A percentile compares a stretch with the other conserved stretches of the same genome.
phyloP scores from a whole-genome alignment of 2,888 invertebrate species.

The Macropis europaea region DNA sequence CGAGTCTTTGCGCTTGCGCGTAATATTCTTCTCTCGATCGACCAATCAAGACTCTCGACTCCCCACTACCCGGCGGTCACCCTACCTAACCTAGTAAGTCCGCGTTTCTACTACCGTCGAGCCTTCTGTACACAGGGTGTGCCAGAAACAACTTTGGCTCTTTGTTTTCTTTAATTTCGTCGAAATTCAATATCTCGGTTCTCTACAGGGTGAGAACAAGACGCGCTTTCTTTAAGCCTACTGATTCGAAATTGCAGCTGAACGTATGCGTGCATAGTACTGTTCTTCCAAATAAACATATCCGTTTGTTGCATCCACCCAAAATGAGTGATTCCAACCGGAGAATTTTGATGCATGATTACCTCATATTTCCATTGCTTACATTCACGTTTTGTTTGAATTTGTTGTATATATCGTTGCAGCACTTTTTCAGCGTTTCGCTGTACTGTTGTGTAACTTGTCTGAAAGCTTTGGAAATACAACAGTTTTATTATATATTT shows the following conservation, averaged over 20 bases:
- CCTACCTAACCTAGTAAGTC: conserved; percentile 68
- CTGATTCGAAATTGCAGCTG: conserved; percentile 45
- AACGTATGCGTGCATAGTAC: background rate
- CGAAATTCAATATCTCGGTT: conserved; percentile 64
- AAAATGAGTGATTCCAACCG: background rate
- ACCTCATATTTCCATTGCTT: no score
- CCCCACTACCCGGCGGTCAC: conserved; percentile 38
- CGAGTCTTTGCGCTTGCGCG: conserved; percentile 72
- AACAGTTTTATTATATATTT: background rate
- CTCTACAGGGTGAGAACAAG: conserved; percentile 55
- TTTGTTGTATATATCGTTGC: no score
- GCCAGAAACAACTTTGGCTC: conserved; percentile 63
- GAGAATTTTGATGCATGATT: background rate
- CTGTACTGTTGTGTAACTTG: no score
- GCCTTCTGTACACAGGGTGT: conserved; percentile 58
- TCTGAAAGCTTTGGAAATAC: no score
- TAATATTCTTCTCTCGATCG: conserved; percentile 27
- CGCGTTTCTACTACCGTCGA: conserved; percentile 35
- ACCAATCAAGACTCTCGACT: conserved; percentile 52
- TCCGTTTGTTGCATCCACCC: background rate
- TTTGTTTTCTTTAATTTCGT: conserved; percentile 66
- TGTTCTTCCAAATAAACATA: background rate
- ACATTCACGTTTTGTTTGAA: no score
- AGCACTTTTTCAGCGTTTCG: no score
- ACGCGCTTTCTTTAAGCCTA: conserved; percentile 45